Percentiles rank a stretch among this genome's conserved stretches.
These are phyloP conservation scores for Erethizon dorsatum DNA, from an alignment of 2,797 vertebrate species.

Conservation along the genomic window DNA sequence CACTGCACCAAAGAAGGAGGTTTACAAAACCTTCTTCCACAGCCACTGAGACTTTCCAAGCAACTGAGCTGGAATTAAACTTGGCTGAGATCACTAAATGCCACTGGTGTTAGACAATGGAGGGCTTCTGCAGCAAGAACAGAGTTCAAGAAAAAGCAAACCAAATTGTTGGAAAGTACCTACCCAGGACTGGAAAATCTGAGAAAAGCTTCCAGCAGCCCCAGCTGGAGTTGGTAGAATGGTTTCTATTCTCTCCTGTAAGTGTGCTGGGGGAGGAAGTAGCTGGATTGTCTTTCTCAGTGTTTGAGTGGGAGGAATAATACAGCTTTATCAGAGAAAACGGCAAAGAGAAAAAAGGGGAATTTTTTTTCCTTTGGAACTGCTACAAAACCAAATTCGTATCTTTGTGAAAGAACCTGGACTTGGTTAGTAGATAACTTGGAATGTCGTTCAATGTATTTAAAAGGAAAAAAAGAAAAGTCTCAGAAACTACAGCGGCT, in stretches of 20 bases:
- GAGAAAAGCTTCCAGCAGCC: conserved; percentile 67
- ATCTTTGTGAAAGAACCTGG: conserved; percentile 18
- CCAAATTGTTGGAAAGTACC: conserved; percentile 63
- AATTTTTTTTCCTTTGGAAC: not conserved
- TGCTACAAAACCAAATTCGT: conserved; percentile 50
- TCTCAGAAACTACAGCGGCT: conserved; percentile 3
- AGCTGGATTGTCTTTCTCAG: conserved; percentile 68
- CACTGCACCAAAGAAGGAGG: conserved; percentile 57
- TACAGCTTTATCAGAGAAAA: conserved; percentile 66
- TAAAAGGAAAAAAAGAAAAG: not conserved
- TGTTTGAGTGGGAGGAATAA: conserved; percentile 74
- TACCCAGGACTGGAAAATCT: conserved; percentile 27
- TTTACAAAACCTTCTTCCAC: conserved; percentile 57
- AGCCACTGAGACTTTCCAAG: conserved; percentile 65
- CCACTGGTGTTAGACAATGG: conserved; percentile 61
- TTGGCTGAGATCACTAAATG: conserved; percentile 73
- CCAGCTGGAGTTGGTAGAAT: conserved; percentile 72
- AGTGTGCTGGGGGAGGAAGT: conserved; percentile 72
- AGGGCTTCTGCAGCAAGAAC: conserved; percentile 61
- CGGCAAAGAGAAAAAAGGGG: not conserved
- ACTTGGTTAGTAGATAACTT: conserved; percentile 50
- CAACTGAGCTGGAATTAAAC: conserved; percentile 59
- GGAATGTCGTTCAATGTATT: not conserved
- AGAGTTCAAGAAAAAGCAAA: conserved; percentile 77
- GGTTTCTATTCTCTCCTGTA: conserved; percentile 81